Evolutionary conservation across 2,113 vertebrate genomes (phyloP).

Genomic region (Archocentrus centrarchus): DNA sequence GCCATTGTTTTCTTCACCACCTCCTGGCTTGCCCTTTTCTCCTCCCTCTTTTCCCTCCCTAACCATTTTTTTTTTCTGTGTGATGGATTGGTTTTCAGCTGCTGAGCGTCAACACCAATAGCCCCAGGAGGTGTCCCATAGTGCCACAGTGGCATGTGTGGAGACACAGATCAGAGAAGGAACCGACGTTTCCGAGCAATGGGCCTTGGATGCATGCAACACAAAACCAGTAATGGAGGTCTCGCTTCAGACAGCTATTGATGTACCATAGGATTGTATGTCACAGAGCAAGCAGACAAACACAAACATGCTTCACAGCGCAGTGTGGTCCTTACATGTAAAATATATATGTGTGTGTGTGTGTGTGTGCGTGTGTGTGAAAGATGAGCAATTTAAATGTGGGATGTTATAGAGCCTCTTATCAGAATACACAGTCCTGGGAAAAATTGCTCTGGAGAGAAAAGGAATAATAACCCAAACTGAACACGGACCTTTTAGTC

Average conservation of each 20-base stretch:
- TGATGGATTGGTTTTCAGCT: constrained; percentile 80
- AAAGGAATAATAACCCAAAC: background rate
- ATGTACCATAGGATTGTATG: constrained; percentile 64
- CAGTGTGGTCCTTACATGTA: background rate
- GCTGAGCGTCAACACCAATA: constrained; percentile 77
- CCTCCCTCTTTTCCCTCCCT: constrained; percentile 14
- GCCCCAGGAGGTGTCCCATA: constrained; percentile 59
- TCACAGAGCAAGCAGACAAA: constrained; percentile 39
- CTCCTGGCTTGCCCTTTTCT: constrained; percentile 29
- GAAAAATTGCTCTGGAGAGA: background rate
- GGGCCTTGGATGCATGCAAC: constrained; percentile 64
- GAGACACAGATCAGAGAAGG: constrained; percentile 63
- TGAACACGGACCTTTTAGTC: background rate
- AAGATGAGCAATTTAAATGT: background rate
- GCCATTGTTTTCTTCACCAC: constrained; percentile 64
- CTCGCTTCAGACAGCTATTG: constrained; percentile 65
- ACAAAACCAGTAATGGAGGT: constrained; percentile 73
- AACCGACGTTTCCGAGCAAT: constrained; percentile 61
- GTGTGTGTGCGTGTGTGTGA: no score
- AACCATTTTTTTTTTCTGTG: constrained; percentile 44
- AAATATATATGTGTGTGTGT: no score
- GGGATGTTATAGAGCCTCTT: no score
- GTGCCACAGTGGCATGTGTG: constrained; percentile 44
- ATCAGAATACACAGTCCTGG: background rate
- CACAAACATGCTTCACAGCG: constrained; percentile 38